phyloP scores from a whole-genome alignment of 2,113 vertebrate genomes.

The Orcinus orca region DNA sequence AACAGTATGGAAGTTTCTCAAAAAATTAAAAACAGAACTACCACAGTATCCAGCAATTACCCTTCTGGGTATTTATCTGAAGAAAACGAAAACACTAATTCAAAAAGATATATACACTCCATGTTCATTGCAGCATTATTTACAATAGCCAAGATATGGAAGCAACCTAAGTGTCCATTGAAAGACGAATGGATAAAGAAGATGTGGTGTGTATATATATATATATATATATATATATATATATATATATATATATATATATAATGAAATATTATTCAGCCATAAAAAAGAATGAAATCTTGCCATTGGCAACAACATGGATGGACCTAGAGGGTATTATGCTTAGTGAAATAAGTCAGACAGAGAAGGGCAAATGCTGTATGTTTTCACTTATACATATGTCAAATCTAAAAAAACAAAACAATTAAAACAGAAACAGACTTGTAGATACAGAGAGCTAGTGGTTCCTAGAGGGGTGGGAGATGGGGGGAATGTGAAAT shows the following conservation, averaged over 20 bases:
- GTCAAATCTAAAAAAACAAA: background rate
- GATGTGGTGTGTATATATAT: no score
- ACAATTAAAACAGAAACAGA: background rate
- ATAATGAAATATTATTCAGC: background rate
- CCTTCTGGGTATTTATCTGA: no score
- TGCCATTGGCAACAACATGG: background rate
- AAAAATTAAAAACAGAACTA: no score
- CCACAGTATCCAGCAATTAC: no score
- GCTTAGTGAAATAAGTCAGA: background rate
- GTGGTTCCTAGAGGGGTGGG: background rate
- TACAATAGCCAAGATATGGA: no score
- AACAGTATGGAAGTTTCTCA: no score
- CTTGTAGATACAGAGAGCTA: background rate
- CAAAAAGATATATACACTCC: no score
- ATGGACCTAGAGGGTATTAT: background rate
- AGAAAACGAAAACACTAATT: no score
- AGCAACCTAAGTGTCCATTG: no score
- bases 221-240: no score
- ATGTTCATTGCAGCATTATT: no score
- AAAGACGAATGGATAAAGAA: no score
- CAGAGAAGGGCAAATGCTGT: background rate
- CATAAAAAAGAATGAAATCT: background rate
- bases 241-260: background rate
- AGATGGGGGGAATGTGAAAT: background rate
- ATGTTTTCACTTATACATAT: background rate